Evolutionary conservation across 2,113 vertebrate genomes (phyloP), one percentile per base, ranked within the genome.

Genomic region (Nibea albiflora): DNA sequence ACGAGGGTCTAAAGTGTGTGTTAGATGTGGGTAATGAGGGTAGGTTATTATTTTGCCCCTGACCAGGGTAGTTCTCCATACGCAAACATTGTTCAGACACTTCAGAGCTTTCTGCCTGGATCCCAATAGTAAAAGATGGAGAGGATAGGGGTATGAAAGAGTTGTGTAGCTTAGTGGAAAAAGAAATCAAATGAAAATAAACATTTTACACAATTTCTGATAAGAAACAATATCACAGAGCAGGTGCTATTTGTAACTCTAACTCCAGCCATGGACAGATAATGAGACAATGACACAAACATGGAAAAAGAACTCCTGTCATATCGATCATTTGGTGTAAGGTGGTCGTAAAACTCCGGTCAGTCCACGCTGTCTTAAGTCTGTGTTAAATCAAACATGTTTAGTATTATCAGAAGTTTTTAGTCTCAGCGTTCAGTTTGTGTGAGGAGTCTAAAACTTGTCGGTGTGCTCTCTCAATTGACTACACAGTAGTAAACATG

Each of bases 11-110:
- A 76, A 88, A 87, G 85, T 89, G 90, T 76, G 84, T 71, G 73
- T 91, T 84, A 77, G 70, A 90, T 94, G 91, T 88, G 90, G 92
- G 94, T 85, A 82, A 92, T 94, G 84, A 66, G 90, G 94, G 93
- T 75, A 73, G 77, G 72, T 88, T 91, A 73, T 90, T 85, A 67
- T 82, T 78, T 78, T 73, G 56, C 72, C 76, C 35, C 74, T 22
- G 15, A 67, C 65, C 61, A 17, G 77, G 60, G 60, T 70, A 69
- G 73, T 83, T 74, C 75, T 78, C 69, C 65, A 46, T 76, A 26
- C 11, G 15, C 90, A 90, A 89, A 93, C 90, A 79, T 78, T 81
- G 73, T 87, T 68, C 69, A 62, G 58, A 63, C 84, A 80, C 67
- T 81, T 76, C 66, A 86, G 75, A 73, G 83, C 71, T 66, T 81